Base-by-base conservation (phyloP, 1,140 invertebrate genomes). In the Hormaphis cornu region DNA sequence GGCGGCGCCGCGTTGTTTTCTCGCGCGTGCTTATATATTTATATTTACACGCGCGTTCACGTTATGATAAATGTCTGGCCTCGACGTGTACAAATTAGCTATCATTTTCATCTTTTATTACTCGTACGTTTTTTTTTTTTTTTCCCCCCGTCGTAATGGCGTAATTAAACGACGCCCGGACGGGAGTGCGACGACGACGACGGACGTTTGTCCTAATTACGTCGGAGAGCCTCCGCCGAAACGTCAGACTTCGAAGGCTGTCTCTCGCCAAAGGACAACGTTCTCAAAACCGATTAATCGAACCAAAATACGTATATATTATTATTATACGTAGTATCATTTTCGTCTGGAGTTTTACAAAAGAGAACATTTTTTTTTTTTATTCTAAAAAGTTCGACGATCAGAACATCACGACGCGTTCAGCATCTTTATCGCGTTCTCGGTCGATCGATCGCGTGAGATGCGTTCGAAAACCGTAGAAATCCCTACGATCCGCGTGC, bases 121-220 rank as follows among this genome's bases (percentile, higher is more conserved):
- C 30, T 7, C 14, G 16, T n/a, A 1, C 10, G 48, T 26, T 61
- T 44, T 1, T 44, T 30, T 28, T 22, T 50, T 58, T 40, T 93
- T 58, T 44, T 63, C 28, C 59, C 33, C 42, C 20, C 59, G 22
- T 63, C 44, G 26, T 66, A 66, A 66, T 66, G 61, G 61, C 61
- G 44, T 66, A 63, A 63, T 63, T 63, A 63, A 63, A 66, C 58
- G 37, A 44, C n/a, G 6, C 16, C 18, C 33, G 33, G 4, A 56
- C 30, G 30, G 22, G 5, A 4, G 30, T 9, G 30, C 30, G 52
- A 35, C 48, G 48, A 52, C 24, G 24, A 20, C 26, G 24, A 28
- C n/a, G 28, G 20, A 6, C 48, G 44, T 48, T 42, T 50, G 61
- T 50, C 44, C 61, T 66, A 66, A 66, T 66, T 50, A 66, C 18